Conservation (phyloP, 2,113 vertebrate species). For the Microcebus ravelobensis region DNA sequence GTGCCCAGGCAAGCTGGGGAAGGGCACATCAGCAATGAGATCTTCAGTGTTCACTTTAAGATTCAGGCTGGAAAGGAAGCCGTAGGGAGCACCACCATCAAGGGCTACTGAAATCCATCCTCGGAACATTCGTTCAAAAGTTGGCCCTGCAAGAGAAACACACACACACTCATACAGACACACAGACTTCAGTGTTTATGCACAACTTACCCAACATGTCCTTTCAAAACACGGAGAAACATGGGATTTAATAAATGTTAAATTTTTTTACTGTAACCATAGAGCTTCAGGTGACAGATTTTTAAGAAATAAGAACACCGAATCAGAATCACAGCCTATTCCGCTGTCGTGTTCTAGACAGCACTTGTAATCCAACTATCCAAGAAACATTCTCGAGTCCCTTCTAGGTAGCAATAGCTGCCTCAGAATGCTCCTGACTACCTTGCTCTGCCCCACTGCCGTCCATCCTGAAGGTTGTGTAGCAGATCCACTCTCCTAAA, state of each 20-base stretch:
- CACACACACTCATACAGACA: neutral
- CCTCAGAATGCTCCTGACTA: neutral
- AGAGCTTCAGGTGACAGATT: neutral
- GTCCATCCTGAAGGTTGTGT: neutral
- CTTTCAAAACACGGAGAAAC: slow-evolving; percentile 28
- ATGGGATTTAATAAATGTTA: neutral
- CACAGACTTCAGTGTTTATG: neutral
- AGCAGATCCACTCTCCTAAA: neutral
- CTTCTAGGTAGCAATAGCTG: neutral
- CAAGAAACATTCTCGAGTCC: neutral
- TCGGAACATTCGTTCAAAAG: neutral
- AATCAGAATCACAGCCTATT: neutral
- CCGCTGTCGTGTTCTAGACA: neutral
- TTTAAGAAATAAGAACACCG: slow-evolving; percentile 28
- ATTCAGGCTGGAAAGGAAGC: neutral
- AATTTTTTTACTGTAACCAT: neutral
- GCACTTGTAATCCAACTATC: neutral
- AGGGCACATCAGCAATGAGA: neutral
- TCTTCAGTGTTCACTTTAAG: neutral
- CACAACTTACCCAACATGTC: neutral
- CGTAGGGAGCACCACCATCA: neutral
- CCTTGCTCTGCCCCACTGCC: neutral
- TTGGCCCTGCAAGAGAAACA: neutral
- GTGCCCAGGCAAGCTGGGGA: neutral
- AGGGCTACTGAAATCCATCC: neutral